Evolutionary conservation across 2,888 invertebrate genomes (phyloP).

Genomic region (Chirona hameri): DNA sequence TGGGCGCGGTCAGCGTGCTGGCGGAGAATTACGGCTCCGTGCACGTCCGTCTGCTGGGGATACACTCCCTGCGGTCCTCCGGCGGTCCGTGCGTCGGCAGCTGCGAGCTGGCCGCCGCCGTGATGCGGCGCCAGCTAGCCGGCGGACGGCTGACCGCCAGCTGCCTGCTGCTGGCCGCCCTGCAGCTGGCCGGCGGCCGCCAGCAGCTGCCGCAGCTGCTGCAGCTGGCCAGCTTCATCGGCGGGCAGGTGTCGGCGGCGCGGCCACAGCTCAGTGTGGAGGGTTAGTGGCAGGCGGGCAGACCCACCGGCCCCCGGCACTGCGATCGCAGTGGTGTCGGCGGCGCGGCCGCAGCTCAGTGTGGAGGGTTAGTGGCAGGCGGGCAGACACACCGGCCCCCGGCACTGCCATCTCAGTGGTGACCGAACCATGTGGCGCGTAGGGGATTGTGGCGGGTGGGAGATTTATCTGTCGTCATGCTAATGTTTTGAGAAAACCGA

Average conservation of each 20-base stretch:
- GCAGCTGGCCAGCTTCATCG: background rate
- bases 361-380: background rate
- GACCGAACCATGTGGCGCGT: background rate
- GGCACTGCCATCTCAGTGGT: background rate
- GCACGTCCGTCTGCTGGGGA: background rate
- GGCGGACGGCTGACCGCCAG: background rate
- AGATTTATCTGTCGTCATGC: background rate
- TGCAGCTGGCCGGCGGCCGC: conserved; percentile 3
- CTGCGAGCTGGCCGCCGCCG: background rate
- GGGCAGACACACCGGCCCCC: background rate
- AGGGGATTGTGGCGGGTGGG: background rate
- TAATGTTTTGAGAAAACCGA: background rate
- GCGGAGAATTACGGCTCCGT: conserved; percentile 23
- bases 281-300: background rate
- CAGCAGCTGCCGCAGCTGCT: background rate
- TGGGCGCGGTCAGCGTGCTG: conserved; percentile 13
- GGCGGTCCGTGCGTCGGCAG: background rate
- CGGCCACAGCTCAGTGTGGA: background rate
- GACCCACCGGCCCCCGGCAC: background rate
- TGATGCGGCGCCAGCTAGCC: background rate
- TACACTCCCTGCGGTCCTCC: background rate
- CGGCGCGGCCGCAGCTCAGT: background rate
- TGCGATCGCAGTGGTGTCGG: background rate
- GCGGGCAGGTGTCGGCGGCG: background rate
- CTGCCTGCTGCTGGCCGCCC: conserved; percentile 1